phyloP scores from a whole-genome alignment of 2,797 vertebrate species.

The Cephalopachus bancanus region DNA sequence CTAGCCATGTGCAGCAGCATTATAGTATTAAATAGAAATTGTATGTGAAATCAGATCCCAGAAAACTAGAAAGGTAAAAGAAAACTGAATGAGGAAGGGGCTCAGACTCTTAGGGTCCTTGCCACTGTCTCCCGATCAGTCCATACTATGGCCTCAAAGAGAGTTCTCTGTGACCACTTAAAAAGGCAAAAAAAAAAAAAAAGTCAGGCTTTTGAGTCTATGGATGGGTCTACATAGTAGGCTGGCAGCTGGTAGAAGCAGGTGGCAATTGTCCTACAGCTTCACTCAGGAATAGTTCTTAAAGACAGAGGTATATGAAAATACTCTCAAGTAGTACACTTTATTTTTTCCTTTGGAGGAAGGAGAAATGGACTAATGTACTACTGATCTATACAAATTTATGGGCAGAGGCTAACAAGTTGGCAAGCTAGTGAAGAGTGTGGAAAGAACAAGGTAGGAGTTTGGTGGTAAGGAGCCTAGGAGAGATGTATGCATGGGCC shows the following conservation, averaged over 20 bases:
- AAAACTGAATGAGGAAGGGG: neutral
- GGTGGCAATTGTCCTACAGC: neutral
- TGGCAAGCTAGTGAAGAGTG: conserved; percentile 22
- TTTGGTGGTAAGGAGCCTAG: neutral
- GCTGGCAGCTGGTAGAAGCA: neutral
- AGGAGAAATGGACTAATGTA: conserved; percentile 12
- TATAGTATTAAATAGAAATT: conserved; percentile 33
- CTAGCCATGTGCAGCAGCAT: neutral
- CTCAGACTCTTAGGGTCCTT: neutral
- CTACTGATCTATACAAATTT: neutral
- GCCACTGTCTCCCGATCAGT: neutral
- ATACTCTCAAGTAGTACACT: neutral
- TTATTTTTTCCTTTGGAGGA: conserved; percentile 37
- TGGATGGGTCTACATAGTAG: neutral
- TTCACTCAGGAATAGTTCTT: neutral
- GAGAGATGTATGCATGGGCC: neutral
- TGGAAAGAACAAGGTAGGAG: conserved; percentile 43
- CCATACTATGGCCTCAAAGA: neutral
- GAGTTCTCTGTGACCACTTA: neutral
- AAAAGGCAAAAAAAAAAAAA: conserved; percentile 27
- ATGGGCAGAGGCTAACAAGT: conserved; percentile 9
- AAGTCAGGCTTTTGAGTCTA: neutral
- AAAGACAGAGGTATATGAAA: neutral
- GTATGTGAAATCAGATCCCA: conserved; percentile 18
- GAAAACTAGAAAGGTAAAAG: neutral